A percentile compares a stretch with the other conserved stretches of the same genome.
Evolutionary conservation across 1,140 invertebrate genomes (phyloP).

Genomic region (Chelonus insularis): DNA sequence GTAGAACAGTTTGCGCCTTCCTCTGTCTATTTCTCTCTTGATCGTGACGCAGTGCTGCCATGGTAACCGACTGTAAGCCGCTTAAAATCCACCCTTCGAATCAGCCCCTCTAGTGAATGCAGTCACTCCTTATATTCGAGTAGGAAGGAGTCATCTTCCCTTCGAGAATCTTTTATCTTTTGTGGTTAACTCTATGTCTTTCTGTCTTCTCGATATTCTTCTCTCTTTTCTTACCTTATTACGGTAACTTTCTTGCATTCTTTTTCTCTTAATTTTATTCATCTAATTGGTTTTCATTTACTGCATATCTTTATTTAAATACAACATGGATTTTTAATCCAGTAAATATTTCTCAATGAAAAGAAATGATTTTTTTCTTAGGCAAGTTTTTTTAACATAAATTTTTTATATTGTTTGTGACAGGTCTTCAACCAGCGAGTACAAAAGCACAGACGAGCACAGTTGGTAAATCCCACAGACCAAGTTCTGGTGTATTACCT

Average conservation of each 20-base stretch:
- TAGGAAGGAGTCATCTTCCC: constrained; percentile 2
- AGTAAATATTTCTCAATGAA: too few species aligned
- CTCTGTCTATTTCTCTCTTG: constrained; percentile 40
- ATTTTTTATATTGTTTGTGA: too few species aligned
- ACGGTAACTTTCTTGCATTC: too few species aligned
- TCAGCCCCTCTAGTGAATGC: constrained; percentile 22
- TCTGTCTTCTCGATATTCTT: neutral
- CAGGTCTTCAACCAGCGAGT: constrained; percentile 55
- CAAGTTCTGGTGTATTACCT: constrained; percentile 54
- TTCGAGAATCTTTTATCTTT: constrained; percentile 9
- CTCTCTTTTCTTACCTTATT: neutral
- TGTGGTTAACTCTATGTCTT: constrained; percentile 1
- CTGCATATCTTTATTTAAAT: too few species aligned
- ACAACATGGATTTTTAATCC: too few species aligned
- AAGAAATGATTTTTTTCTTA: neutral
- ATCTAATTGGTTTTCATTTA: neutral
- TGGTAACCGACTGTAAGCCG: constrained; percentile 55
- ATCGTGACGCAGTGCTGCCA: constrained; percentile 46
- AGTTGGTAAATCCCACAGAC: constrained; percentile 55
- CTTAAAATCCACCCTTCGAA: constrained; percentile 44
- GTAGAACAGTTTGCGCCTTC: constrained; percentile 20
- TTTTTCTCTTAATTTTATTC: constrained; percentile 6
- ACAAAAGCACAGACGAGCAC: constrained; percentile 52
- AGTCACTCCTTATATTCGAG: constrained; percentile 13
- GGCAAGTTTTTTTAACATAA: too few species aligned